A percentile compares a stretch with the other conserved stretches of the same genome.
Evolutionary conservation across 2,888 invertebrate species (phyloP).

Genomic region (Drosophila mercatorum): DNA sequence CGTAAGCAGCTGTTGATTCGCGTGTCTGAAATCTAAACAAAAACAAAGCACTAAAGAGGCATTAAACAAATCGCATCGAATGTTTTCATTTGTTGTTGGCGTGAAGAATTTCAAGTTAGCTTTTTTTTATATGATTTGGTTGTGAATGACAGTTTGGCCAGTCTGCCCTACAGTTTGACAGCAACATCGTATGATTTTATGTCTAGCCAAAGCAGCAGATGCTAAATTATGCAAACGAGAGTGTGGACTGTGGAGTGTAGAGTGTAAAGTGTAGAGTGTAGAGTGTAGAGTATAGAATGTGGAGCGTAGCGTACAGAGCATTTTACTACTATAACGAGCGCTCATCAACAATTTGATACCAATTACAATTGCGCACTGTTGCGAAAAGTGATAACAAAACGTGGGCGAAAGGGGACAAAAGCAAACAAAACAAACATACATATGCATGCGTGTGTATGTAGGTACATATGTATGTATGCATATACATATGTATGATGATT

Average conservation of each 20-base stretch:
- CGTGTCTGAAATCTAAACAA: constrained; percentile 50
- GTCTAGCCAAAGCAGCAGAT: constrained; percentile 19
- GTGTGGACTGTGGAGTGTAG: neutral
- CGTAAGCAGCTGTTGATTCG: constrained; percentile 65
- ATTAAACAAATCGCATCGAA: constrained; percentile 58
- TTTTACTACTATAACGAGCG: constrained; percentile 6
- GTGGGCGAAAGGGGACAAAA: constrained; percentile 4
- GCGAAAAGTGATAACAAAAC: constrained; percentile 20
- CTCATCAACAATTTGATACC: constrained; percentile 8
- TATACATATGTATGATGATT: constrained; percentile 9
- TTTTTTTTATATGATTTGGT: too few relatives aligned
- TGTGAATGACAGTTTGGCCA: neutral
- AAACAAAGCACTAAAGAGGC: constrained; percentile 30
- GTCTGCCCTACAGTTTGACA: constrained; percentile 53
- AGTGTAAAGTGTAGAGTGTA: neutral
- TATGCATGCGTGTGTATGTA: neutral
- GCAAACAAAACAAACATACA: constrained; percentile 9
- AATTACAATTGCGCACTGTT: constrained; percentile 13
- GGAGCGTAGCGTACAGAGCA: neutral
- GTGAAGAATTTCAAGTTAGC: constrained; percentile 23
- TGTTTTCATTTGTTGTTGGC: constrained; percentile 59
- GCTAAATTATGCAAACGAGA: constrained; percentile 5
- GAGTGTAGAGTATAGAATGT: neutral
- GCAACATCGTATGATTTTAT: constrained; percentile 63
- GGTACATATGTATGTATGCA: neutral